phyloP scores from a whole-genome alignment of 2,888 invertebrate genomes.

The Asteroscopus sphinx region DNA sequence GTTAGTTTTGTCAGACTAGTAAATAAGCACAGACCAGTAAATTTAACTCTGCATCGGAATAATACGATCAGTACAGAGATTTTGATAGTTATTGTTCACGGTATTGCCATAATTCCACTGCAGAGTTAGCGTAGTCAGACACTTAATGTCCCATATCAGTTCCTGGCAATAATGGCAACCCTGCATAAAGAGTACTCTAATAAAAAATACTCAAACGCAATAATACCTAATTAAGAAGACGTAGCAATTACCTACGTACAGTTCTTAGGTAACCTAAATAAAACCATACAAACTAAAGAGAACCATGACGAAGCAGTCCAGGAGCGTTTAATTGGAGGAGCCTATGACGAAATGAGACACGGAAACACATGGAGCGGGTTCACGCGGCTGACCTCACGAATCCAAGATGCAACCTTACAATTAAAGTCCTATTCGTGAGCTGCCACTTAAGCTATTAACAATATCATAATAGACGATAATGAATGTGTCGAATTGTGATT shows the following conservation, averaged over 20 bases:
- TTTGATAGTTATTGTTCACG: too few relatives aligned
- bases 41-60: too few relatives aligned
- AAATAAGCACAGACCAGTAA: too few relatives aligned
- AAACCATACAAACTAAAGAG: neutral
- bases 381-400: slow-evolving; percentile 77
- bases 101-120: too few relatives aligned
- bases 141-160: too few relatives aligned
- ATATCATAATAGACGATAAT: slow-evolving; percentile 57
- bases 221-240: neutral
- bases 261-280: slow-evolving; percentile 5
- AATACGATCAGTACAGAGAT: too few relatives aligned
- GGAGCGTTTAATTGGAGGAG: slow-evolving; percentile 51
- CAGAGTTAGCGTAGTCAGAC: too few relatives aligned
- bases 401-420: slow-evolving; percentile 70
- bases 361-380: slow-evolving; percentile 70
- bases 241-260: slow-evolving; percentile 1
- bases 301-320: slow-evolving; percentile 45
- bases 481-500: slow-evolving; percentile 26
- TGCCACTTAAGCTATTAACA: slow-evolving; percentile 66
- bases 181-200: too few relatives aligned
- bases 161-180: too few relatives aligned
- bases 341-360: slow-evolving; percentile 63
- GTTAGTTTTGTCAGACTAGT: too few relatives aligned
- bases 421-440: slow-evolving; percentile 73
- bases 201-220: neutral